Evolutionary conservation across 2,888 invertebrate species (phyloP).

Genomic region (Melanostoma scalare): DNA sequence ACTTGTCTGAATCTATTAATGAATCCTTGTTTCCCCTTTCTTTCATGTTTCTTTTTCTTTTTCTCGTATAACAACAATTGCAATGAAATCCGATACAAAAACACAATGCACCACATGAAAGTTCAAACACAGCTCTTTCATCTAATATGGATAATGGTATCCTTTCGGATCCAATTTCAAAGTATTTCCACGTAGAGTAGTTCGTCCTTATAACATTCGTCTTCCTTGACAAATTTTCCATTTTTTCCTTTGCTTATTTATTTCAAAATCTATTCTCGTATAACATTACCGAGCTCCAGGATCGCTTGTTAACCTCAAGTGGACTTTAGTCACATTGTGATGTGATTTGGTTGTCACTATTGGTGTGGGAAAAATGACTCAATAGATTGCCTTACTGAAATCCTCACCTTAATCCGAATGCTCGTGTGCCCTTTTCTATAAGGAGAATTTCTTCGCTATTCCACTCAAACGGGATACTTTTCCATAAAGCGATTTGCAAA

Average conservation of each 20-base stretch:
- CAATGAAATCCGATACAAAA: conserved; percentile 49
- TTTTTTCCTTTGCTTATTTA: conserved; percentile 8
- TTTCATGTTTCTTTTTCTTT: too few species aligned
- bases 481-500: too few species aligned
- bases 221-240: background rate
- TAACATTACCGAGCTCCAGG: conserved; percentile 36
- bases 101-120: conserved; percentile 24
- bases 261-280: conserved; percentile 18
- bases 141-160: conserved; percentile 27
- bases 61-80: background rate
- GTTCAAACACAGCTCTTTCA: conserved; percentile 6
- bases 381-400: too few species aligned
- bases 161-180: conserved; percentile 31
- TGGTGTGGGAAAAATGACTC: background rate
- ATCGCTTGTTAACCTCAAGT: conserved; percentile 42
- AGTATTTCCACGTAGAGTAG: conserved; percentile 52
- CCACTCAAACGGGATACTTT: too few species aligned
- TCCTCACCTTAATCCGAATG: too few species aligned
- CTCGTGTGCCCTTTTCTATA: too few species aligned
- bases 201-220: conserved; percentile 9
- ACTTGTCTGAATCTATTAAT: too few species aligned
- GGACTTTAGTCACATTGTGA: conserved; percentile 40
- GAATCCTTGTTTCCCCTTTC: too few species aligned
- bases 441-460: too few species aligned
- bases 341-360: background rate